Conservation (phyloP, 2,113 vertebrate genomes). For the Sceloporus undulatus region DNA sequence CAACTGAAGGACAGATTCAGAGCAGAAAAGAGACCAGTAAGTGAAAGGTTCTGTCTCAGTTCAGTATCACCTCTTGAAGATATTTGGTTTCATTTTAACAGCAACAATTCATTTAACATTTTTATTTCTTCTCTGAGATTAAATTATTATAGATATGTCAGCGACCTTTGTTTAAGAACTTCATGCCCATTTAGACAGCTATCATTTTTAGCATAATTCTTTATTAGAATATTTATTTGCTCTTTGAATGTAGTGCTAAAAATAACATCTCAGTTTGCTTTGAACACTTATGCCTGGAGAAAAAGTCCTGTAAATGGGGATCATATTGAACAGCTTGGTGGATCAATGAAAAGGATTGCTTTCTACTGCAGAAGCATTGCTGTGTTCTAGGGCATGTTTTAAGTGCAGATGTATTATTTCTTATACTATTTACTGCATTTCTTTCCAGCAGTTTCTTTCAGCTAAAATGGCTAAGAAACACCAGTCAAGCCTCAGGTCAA, state of each 20-base stretch:
- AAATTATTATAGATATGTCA: background rate
- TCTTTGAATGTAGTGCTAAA: background rate
- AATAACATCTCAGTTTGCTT: background rate
- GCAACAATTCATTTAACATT: background rate
- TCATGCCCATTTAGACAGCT: background rate
- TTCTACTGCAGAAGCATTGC: background rate
- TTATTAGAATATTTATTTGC: background rate
- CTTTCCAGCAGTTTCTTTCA: background rate
- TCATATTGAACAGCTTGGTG: background rate
- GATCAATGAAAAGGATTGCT: conserved; percentile 11
- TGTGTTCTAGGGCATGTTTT: background rate
- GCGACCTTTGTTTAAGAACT: background rate
- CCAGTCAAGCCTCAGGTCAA: background rate
- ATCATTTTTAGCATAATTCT: background rate
- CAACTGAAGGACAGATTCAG: background rate
- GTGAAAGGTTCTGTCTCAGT: background rate
- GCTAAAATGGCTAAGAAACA: background rate
- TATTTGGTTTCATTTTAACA: background rate
- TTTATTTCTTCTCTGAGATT: background rate
- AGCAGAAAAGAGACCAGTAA: background rate
- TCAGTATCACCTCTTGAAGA: background rate
- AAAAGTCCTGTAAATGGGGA: background rate
- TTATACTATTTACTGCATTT: background rate
- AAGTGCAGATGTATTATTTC: background rate
- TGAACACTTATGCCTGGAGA: background rate